These are phyloP conservation scores for Hybognathus amarus DNA, from an alignment of 2,797 vertebrate genomes.

Conservation along the genomic window DNA sequence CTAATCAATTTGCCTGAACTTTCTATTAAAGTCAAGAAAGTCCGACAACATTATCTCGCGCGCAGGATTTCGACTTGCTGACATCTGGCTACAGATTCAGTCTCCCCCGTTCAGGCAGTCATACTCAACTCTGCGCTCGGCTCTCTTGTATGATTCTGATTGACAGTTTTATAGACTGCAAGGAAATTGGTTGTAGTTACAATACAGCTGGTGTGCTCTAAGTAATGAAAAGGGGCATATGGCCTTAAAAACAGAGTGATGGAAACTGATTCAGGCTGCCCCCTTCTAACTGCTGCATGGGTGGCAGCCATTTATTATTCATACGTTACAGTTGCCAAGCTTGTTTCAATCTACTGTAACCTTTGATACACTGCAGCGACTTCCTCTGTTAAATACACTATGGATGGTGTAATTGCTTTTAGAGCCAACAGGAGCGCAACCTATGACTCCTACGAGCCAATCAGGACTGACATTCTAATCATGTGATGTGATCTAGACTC, in stretches of 20 bases:
- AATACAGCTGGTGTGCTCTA: conserved; percentile 81
- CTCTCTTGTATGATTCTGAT: conserved; percentile 79
- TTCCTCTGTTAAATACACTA: conserved; percentile 45
- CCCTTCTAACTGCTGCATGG: conserved; percentile 70
- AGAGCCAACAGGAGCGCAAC: conserved; percentile 69
- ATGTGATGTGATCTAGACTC: conserved; percentile 60
- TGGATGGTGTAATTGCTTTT: conserved; percentile 69
- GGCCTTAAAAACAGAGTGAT: conserved; percentile 73
- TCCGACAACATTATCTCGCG: conserved; percentile 39
- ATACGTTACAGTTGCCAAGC: conserved; percentile 41
- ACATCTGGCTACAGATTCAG: conserved; percentile 74
- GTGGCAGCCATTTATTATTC: conserved; percentile 72
- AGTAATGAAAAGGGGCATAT: conserved; percentile 83
- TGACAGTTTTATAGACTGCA: conserved; percentile 86
- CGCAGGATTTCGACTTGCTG: conserved; percentile 65
- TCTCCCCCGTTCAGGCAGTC: conserved; percentile 64
- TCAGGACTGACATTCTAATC: conserved; percentile 57
- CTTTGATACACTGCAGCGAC: conserved; percentile 11
- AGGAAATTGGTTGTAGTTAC: conserved; percentile 86
- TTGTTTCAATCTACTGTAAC: conserved; percentile 48
- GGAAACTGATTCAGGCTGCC: conserved; percentile 61
- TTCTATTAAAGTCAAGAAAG: conserved; percentile 27
- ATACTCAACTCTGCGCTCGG: conserved; percentile 52
- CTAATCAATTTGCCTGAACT: conserved; percentile 2
- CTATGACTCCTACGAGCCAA: conserved; percentile 55